Evolutionary conservation across 2,113 vertebrate genomes (phyloP), one percentile per base, ranked within the genome.

Genomic region (Periophthalmodon schlosseri): DNA sequence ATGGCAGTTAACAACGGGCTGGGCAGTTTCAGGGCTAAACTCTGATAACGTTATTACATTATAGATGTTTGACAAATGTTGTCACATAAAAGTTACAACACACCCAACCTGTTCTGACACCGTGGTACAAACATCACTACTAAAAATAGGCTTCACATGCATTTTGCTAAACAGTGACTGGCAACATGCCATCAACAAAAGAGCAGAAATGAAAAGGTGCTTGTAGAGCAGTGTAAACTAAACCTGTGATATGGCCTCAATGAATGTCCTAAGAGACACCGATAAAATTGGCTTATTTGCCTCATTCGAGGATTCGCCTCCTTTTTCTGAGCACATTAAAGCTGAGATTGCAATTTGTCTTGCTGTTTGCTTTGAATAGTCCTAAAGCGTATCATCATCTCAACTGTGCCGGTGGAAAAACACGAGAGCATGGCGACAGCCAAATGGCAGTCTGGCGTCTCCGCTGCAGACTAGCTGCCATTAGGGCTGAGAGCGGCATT

Each of bases 381-480:
- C 85, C 93, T 93, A 94, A 95, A 95, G 93, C 94, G 87, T 95
- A 92, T 93, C 95, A 95, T 95, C 95, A 96, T 95, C 95, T 93
- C 93, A 94, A 95, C 91, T 88, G 93, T 85, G 90, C 91, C 91
- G 88, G 72, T 86, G 88, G 93, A 93, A 94, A 95, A 94, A 93
- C 94, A 83, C 86, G 88, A 92, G 92, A 93, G 94, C 92, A 94
- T 94, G 96, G 95, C 94, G 94, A 96, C 94, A 94, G 94, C 91
- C 94, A 97, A 97, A 98, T 96, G 94, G 95, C 92, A 96, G 94
- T 91, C 93, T 96, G 95, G 96, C 95, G 95, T 97, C 96, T 95
- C 91, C 79, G 88, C 93, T 92, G 91, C 87, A 95, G 94, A 93
- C 95, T 95, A 93, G 89, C 95, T 95, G 93, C 94, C 93, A 96